Conservation (phyloP, 2,888 invertebrate genomes). For the Drosophila neonasuta region DNA sequence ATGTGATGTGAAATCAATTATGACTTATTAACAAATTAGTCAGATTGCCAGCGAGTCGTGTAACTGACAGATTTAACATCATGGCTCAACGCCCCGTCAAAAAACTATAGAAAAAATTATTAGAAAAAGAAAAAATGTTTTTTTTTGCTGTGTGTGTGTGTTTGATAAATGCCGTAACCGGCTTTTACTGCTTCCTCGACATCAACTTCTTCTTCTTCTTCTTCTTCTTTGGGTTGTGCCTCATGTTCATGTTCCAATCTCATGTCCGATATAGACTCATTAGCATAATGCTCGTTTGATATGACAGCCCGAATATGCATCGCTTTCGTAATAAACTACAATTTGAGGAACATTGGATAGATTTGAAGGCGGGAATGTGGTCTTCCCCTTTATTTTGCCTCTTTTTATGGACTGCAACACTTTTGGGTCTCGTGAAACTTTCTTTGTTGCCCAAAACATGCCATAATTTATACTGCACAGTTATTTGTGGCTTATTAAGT, state of each 20-base stretch:
- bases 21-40: constrained; percentile 77
- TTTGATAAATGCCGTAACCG: constrained; percentile 36
- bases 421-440: constrained; percentile 43
- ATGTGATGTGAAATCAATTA: constrained; percentile 77
- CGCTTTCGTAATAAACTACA: constrained; percentile 52
- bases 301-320: constrained; percentile 58
- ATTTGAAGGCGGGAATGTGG: constrained; percentile 15
- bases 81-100: constrained; percentile 47
- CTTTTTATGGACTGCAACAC: constrained; percentile 14
- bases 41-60: constrained; percentile 44
- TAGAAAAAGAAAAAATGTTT: constrained; percentile 11
- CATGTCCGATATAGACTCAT: constrained; percentile 54
- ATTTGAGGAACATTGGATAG: constrained; percentile 33
- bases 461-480: constrained; percentile 28
- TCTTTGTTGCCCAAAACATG: constrained; percentile 51
- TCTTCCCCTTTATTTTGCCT: background rate
- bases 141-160: background rate
- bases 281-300: constrained; percentile 67
- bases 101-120: constrained; percentile 18
- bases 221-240: constrained; percentile 17
- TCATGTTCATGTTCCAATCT: constrained; percentile 41
- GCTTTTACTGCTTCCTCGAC: constrained; percentile 41
- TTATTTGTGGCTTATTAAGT: constrained; percentile 18
- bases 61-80: constrained; percentile 65
- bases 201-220: constrained; percentile 36